Percentiles rank a stretch among this genome's conserved stretches.
phyloP scores from a whole-genome alignment of 1,140 invertebrate species.

The Hylaeus anthracinus region DNA sequence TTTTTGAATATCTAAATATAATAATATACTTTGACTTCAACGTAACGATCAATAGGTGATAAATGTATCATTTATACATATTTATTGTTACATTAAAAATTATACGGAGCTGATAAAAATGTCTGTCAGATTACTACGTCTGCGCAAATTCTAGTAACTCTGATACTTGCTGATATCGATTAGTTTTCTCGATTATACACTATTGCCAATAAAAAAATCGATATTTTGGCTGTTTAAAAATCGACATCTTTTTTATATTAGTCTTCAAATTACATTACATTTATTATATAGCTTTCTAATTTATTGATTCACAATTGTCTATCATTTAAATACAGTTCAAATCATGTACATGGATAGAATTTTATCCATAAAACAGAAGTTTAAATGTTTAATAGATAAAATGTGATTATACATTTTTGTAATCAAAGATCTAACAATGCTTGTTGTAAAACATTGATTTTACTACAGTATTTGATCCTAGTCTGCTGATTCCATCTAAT shows the following conservation, averaged over 20 bases:
- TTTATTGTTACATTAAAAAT: no score
- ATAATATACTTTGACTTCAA: not conserved
- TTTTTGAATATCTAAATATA: not conserved
- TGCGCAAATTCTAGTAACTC: not conserved
- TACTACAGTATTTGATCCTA: not conserved
- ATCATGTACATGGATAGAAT: not conserved
- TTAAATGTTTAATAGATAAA: not conserved
- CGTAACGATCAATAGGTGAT: constrained; percentile 1
- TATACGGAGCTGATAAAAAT: no score
- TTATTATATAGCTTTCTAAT: not conserved
- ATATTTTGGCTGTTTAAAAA: constrained; percentile 20
- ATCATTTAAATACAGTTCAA: not conserved
- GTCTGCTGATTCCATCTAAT: no score
- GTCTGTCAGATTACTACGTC: no score
- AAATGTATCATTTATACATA: not conserved
- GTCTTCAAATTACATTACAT: not conserved
- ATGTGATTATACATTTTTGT: not conserved
- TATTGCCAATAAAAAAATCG: constrained; percentile 10
- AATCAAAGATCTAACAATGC: constrained; percentile 1
- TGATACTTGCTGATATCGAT: not conserved
- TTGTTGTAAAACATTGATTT: not conserved
- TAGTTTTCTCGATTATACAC: constrained; percentile 2
- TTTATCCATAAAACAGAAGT: not conserved
- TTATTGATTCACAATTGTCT: not conserved
- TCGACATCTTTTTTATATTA: not conserved